Evolutionary conservation across 2,113 vertebrate genomes (phyloP).

Genomic region (Nycticryphes semicollaris): DNA sequence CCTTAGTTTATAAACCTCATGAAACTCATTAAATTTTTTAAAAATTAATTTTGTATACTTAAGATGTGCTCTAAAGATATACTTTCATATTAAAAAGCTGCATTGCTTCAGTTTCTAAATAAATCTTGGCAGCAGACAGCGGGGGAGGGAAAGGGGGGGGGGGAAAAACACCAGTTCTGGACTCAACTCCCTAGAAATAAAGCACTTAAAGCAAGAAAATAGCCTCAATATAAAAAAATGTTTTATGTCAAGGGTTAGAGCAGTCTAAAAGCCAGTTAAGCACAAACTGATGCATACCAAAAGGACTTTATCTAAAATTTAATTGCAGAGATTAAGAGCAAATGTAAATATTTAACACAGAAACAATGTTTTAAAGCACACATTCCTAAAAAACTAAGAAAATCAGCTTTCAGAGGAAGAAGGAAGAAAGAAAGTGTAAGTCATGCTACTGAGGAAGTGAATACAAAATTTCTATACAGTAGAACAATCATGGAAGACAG

Average conservation of each 20-base stretch:
- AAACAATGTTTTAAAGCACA: not conserved
- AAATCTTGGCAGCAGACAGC: not conserved
- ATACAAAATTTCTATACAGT: not conserved
- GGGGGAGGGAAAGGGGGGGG: not conserved
- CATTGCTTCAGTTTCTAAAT: not conserved
- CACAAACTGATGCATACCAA: not conserved
- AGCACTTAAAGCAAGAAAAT: not conserved
- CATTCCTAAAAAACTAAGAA: not conserved
- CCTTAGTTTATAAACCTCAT: not conserved
- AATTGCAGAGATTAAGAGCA: not conserved
- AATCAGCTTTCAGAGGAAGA: not conserved
- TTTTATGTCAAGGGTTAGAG: not conserved
- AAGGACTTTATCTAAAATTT: not conserved
- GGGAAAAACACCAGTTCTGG: not conserved
- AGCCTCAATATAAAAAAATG: not conserved
- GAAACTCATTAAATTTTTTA: not conserved
- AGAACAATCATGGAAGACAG: not conserved
- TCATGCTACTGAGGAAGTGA: not conserved
- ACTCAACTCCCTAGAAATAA: not conserved
- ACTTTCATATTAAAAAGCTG: not conserved
- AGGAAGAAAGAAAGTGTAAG: not conserved
- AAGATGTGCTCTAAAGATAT: not conserved
- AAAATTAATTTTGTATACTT: not conserved
- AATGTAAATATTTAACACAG: slow-evolving; percentile 17
- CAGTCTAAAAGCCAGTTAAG: not conserved